Base-by-base conservation (phyloP, 2,888 invertebrate genomes). In the Cephus spinipes region DNA sequence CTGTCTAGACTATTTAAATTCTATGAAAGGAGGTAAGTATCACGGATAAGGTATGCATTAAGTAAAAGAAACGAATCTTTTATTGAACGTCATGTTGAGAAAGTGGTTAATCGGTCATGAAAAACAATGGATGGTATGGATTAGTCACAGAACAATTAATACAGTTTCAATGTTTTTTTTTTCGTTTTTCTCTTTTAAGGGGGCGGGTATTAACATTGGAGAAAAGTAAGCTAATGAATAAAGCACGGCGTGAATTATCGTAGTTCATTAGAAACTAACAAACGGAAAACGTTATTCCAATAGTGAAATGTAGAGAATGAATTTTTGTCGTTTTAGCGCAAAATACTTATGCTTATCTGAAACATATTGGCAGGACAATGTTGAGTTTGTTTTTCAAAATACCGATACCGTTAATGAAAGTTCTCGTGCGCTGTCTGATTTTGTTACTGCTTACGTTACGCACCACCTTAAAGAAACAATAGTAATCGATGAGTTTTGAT, bases 361-460 rank as follows among this genome's bases (percentile, higher is more conserved):
- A 55, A 55, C 23, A 55, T 55, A 55, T 55, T 55, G 55, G 55
- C 55, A 55, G 55, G 55, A 55, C 55, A 55, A 55, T 55, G 55
- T 55, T 55, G 55, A 55, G 55, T 55, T 55, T 55, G 55, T 55
- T 55, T 55, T 55, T 55, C 55, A 55, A 55, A 55, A 23, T 55
- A 55, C 55, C 55, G 55, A 55, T 55, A 55, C 55, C 55, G 23
- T 55, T 23, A 55, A 55, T 55, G 55, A 55, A 23, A 55, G 55
- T 55, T 55, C 55, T 55, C 55, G 55, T 55, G 55, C 55, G 55
- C 55, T 55, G 55, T 55, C 23, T 55, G 23, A 55, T 55, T 55
- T 55, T 80, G 40, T 80, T 84, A 82, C 85, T 85, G 79, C 85
- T 86, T 87, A 84, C 84, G 83, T 84, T 86, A 88, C 85, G 86